Evolutionary conservation across 1,140 invertebrate genomes (phyloP).

Genomic region (Stegodyphus mimosarum): DNA sequence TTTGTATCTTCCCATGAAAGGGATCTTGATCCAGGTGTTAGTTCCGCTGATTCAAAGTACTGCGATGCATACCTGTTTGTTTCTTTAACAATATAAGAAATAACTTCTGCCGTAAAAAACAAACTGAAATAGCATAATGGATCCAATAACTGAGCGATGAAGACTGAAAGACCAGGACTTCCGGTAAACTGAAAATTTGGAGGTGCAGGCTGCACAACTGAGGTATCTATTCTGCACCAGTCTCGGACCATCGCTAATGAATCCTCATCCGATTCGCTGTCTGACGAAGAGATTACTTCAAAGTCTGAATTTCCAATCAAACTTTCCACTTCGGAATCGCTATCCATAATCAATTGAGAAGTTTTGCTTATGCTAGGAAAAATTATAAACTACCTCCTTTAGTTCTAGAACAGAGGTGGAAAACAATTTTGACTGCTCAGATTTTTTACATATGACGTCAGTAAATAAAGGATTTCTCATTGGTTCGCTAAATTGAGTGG

Average conservation of each 20-base stretch:
- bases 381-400: no score
- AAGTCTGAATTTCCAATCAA: neutral
- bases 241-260: neutral
- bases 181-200: conserved; percentile 5
- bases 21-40: neutral
- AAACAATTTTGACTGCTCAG: no score
- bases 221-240: conserved; percentile 13
- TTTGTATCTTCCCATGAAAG: conserved; percentile 1
- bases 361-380: no score
- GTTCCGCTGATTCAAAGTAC: neutral
- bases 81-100: neutral
- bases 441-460: no score
- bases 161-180: neutral
- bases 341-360: no score
- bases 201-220: neutral
- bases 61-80: conserved; percentile 1
- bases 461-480: no score
- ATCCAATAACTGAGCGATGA: no score
- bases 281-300: neutral
- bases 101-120: no score
- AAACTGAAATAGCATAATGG: no score
- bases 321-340: neutral
- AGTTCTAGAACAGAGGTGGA: no score
- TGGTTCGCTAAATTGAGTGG: no score
- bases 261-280: neutral